These are phyloP conservation scores for Rhinophrynus dorsalis DNA, from an alignment of 2,797 vertebrate species.

Conservation along the genomic window DNA sequence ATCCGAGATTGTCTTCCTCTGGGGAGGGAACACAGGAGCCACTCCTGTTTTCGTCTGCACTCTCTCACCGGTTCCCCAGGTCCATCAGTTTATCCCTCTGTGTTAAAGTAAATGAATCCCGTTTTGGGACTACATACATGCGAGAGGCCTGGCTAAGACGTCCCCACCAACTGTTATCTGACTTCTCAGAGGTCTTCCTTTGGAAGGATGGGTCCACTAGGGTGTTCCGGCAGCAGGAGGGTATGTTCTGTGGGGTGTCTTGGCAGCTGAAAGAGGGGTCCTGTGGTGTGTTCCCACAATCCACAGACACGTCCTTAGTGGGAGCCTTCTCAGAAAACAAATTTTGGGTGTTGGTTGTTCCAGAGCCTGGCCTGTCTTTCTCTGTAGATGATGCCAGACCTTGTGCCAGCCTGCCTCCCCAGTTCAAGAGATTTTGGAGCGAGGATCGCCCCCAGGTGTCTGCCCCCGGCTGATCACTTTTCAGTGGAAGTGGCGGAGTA, in stretches of 20 bases:
- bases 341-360: too few relatives aligned
- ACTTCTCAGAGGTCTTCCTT: neutral
- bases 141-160: slow-evolving; percentile 65
- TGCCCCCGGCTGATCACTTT: neutral
- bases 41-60: fast-evolving
- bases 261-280: too few relatives aligned
- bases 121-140: slow-evolving; percentile 55
- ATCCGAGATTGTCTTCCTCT: too few relatives aligned
- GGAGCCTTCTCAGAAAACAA: too few relatives aligned
- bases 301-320: too few relatives aligned
- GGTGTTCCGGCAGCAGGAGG: fast-evolving
- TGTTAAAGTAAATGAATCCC: slow-evolving; percentile 51
- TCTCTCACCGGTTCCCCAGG: neutral
- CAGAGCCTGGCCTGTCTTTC: neutral
- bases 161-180: slow-evolving; percentile 63
- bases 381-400: slow-evolving; percentile 43
- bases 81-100: slow-evolving; percentile 57
- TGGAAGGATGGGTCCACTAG: neutral
- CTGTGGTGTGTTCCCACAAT: too few relatives aligned
- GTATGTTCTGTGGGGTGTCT: neutral
- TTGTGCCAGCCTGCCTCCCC: slow-evolving; percentile 79
- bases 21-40: too few relatives aligned
- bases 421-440: slow-evolving; percentile 82
- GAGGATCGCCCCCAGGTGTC: slow-evolving; percentile 48
- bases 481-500: fast-evolving